Evolutionary conservation across 2,888 invertebrate genomes (phyloP).

Genomic region (Latheticus oryzae): DNA sequence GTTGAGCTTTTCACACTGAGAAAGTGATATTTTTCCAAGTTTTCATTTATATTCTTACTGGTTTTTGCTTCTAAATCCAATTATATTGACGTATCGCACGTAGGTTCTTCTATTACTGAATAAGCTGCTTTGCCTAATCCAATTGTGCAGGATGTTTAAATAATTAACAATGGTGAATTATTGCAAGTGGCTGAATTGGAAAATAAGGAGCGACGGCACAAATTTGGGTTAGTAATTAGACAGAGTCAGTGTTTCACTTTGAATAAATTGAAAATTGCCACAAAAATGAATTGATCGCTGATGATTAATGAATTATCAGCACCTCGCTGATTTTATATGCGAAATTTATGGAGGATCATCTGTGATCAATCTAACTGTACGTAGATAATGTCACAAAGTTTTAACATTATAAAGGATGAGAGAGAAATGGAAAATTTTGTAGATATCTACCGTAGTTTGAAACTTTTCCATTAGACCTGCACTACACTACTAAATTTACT

Average conservation of each 20-base stretch:
- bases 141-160: conserved; percentile 29
- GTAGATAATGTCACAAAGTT: conserved; percentile 11
- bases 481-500: no score
- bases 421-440: no score
- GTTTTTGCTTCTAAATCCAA: conserved; percentile 9
- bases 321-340: conserved; percentile 18
- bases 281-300: no score
- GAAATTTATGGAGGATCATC: conserved; percentile 22
- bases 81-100: conserved; percentile 12
- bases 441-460: no score
- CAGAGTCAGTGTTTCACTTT: conserved; percentile 16
- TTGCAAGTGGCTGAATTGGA: conserved; percentile 27
- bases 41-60: neutral
- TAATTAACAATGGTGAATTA: conserved; percentile 34
- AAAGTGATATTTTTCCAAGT: neutral
- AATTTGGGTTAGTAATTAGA: conserved; percentile 26
- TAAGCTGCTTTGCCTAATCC: conserved; percentile 31
- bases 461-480: no score
- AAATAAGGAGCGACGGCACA: conserved; percentile 13
- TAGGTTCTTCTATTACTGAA: conserved; percentile 2
- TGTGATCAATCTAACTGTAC: conserved; percentile 16
- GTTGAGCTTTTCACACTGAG: neutral
- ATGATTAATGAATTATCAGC: conserved; percentile 17
- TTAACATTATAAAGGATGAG: conserved; percentile 11
- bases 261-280: conserved; percentile 3